phyloP scores from a whole-genome alignment of 2,797 vertebrate species.

The Ptychadena robeensis region DNA sequence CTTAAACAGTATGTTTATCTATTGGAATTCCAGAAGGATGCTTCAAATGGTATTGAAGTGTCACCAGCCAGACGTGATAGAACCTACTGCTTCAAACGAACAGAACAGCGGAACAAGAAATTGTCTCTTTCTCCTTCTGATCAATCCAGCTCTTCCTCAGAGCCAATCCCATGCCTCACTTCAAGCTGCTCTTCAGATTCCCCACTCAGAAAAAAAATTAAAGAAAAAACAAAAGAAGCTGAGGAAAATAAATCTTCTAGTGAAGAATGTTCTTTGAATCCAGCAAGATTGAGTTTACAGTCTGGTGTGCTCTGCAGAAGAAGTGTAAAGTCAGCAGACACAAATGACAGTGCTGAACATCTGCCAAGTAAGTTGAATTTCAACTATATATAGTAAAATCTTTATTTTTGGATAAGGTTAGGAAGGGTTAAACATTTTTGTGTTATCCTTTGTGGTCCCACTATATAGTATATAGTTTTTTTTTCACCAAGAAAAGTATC shows the following conservation, averaged over 20 bases:
- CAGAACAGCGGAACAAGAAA: slow-evolving; percentile 18
- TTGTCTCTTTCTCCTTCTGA: background rate
- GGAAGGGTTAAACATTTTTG: no score
- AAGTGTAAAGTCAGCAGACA: background rate
- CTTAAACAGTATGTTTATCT: background rate
- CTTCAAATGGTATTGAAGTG: background rate
- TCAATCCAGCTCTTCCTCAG: background rate
- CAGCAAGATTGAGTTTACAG: background rate
- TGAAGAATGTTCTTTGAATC: background rate
- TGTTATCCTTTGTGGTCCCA: no score
- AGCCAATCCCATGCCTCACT: background rate
- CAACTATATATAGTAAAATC: background rate
- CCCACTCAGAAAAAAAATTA: background rate
- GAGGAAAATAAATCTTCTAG: background rate
- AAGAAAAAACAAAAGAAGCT: background rate
- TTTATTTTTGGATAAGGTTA: background rate
- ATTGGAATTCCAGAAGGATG: slow-evolving; percentile 1
- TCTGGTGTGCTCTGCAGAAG: background rate
- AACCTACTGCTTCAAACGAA: slow-evolving; percentile 25
- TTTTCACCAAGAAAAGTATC: no score
- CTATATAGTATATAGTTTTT: no score
- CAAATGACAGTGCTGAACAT: background rate
- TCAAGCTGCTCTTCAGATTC: background rate
- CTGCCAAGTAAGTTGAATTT: slow-evolving; percentile 74
- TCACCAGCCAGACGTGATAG: background rate